These are phyloP conservation scores for Struthio camelus DNA, from an alignment of 2,113 vertebrate species.

Conservation along the genomic window DNA sequence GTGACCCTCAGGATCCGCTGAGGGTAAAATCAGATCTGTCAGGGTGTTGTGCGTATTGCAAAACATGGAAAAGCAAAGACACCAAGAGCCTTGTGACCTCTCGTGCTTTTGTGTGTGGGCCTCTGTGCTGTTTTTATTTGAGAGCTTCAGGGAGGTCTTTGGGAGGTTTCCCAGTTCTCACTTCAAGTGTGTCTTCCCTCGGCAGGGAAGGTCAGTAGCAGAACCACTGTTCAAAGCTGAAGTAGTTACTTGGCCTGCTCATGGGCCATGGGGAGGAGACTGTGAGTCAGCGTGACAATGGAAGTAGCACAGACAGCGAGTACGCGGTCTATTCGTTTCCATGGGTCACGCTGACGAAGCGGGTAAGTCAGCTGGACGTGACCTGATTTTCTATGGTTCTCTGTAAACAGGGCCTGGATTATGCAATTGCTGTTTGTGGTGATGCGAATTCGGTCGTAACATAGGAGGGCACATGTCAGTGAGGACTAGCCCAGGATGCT, in stretches of 20 bases:
- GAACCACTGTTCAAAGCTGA: not conserved
- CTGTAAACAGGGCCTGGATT: not conserved
- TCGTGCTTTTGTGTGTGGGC: not conserved
- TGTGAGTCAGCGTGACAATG: not conserved
- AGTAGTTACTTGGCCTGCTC: rapidly evolving
- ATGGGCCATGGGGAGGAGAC: rapidly evolving
- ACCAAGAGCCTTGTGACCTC: rapidly evolving
- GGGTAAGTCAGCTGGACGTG: not conserved
- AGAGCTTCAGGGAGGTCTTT: not conserved
- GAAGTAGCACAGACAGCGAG: not conserved
- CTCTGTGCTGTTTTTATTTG: not conserved
- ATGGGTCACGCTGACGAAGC: not conserved
- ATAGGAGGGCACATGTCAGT: not conserved
- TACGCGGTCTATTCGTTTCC: not conserved
- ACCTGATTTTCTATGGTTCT: not conserved
- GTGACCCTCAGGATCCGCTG: not conserved
- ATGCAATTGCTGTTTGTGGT: not conserved
- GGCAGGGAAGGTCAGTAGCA: not conserved
- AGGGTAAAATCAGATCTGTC: not conserved
- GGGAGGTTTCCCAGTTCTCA: not conserved
- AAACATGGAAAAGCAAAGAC: not conserved
- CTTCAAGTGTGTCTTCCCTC: rapidly evolving
- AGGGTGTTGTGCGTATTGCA: rapidly evolving
- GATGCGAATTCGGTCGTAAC: rapidly evolving
- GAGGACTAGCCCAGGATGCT: not conserved